Evolutionary conservation across 2,888 invertebrate species (phyloP).

Genomic region (Campaea margaritaria): DNA sequence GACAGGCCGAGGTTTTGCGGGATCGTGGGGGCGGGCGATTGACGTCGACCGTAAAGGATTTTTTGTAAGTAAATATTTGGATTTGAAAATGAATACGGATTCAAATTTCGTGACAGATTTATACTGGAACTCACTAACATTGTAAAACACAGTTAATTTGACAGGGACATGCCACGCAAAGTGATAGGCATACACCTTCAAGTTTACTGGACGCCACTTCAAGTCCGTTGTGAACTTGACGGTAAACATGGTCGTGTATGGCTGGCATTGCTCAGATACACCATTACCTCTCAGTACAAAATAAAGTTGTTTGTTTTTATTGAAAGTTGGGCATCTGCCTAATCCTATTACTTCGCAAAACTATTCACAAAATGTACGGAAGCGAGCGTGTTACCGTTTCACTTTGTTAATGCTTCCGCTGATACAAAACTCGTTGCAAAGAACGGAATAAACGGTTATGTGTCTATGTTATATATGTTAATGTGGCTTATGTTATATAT

Average conservation of each 20-base stretch:
- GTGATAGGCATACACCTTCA: no score
- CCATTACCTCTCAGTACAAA: slow-evolving; percentile 1
- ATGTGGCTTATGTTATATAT: slow-evolving; percentile 20
- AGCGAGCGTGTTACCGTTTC: slow-evolving; percentile 19
- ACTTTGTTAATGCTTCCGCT: slow-evolving; percentile 24
- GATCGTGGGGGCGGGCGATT: slow-evolving; percentile 12
- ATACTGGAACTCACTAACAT: background rate
- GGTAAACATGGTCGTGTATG: no score
- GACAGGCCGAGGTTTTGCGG: slow-evolving; percentile 31
- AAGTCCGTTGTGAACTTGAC: no score
- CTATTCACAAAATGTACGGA: slow-evolving; percentile 16
- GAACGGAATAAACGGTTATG: slow-evolving; percentile 21
- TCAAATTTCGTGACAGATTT: background rate
- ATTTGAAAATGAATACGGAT: background rate
- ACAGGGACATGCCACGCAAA: no score
- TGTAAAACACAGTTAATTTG: no score
- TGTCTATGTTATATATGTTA: slow-evolving; percentile 9
- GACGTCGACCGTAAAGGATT: background rate
- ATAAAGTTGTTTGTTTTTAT: slow-evolving; percentile 38
- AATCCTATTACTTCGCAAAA: slow-evolving; percentile 50
- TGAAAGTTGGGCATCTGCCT: slow-evolving; percentile 55
- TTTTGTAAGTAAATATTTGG: background rate
- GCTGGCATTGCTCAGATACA: no score
- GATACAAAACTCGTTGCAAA: slow-evolving; percentile 29
- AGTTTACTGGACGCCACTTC: no score